Percentiles rank a stretch among this genome's conserved stretches.
phyloP scores from a whole-genome alignment of 2,797 vertebrate species.

The Eulemur coronatus region DNA sequence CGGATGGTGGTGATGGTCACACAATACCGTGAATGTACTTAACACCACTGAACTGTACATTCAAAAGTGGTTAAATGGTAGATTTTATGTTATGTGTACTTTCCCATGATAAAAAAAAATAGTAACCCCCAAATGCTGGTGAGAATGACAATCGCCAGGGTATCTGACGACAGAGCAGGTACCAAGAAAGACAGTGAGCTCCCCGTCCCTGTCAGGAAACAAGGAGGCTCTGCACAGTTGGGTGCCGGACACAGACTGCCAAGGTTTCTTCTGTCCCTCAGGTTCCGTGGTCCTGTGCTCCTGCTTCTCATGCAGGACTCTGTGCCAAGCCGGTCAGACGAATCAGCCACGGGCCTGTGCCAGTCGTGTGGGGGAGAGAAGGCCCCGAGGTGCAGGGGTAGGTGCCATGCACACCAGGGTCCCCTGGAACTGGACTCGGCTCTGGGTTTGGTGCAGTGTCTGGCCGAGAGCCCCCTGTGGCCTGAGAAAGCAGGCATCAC shows the following conservation, averaged over 20 bases:
- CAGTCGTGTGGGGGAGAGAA: neutral
- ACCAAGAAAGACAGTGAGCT: too few species aligned
- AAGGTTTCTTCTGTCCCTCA: neutral
- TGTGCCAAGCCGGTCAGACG: accelerated
- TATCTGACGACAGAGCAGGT: neutral
- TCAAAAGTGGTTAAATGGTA: neutral
- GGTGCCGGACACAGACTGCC: neutral
- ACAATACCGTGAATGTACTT: neutral
- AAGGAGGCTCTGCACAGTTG: neutral
- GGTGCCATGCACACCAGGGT: neutral
- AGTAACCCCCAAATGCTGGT: neutral
- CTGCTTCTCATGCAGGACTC: neutral
- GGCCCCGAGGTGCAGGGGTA: accelerated
- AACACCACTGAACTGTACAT: neutral
- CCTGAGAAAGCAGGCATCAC: neutral
- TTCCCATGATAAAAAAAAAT: too few species aligned
- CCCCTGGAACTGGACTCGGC: too few species aligned
- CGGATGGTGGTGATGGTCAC: neutral
- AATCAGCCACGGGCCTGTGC: too few species aligned
- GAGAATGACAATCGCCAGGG: too few species aligned
- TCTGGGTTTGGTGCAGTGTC: neutral
- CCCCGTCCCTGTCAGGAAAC: neutral
- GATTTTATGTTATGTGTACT: neutral
- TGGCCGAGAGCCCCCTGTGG: neutral
- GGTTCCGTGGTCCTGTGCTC: neutral